phyloP scores from a whole-genome alignment of 2,888 invertebrate genomes.

The Antheraea assamensis region DNA sequence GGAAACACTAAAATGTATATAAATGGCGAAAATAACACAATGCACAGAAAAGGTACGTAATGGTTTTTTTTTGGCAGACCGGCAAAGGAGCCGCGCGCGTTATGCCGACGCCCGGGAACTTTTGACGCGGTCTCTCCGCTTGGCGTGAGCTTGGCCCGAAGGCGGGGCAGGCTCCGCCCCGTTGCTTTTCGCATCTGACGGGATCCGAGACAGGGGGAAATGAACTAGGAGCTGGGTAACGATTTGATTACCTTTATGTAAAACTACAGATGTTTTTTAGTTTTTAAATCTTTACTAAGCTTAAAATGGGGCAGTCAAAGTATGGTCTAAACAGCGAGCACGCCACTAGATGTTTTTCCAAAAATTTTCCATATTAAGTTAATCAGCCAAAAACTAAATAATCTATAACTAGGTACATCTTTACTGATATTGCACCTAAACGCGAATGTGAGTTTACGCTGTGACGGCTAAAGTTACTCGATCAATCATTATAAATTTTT shows the following conservation, averaged over 20 bases:
- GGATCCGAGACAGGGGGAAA: conserved; percentile 57
- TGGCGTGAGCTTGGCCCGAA: conserved; percentile 56
- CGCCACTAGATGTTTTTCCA: no score
- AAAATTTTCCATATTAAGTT: no score
- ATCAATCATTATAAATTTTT: no score
- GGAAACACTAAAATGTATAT: neutral
- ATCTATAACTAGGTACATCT: no score
- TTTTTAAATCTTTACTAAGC: neutral
- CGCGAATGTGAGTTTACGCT: no score
- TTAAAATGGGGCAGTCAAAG: no score
- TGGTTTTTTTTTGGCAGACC: conserved; percentile 38
- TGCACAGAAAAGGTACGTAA: conserved; percentile 26
- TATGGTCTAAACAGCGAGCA: no score
- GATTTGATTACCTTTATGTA: neutral
- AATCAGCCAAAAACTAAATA: no score
- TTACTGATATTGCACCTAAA: no score
- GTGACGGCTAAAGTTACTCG: no score
- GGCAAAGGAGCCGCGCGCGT: conserved; percentile 57
- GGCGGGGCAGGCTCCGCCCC: conserved; percentile 78
- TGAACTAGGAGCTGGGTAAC: conserved; percentile 2
- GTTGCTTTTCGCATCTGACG: conserved; percentile 57
- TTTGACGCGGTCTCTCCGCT: conserved; percentile 69
- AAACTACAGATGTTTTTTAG: neutral
- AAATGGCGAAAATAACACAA: neutral
- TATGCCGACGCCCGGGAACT: conserved; percentile 67